A percentile compares a stretch with the other conserved stretches of the same genome.
Evolutionary conservation across 2,888 invertebrate genomes (phyloP).

Genomic region (Apotomis capreana): DNA sequence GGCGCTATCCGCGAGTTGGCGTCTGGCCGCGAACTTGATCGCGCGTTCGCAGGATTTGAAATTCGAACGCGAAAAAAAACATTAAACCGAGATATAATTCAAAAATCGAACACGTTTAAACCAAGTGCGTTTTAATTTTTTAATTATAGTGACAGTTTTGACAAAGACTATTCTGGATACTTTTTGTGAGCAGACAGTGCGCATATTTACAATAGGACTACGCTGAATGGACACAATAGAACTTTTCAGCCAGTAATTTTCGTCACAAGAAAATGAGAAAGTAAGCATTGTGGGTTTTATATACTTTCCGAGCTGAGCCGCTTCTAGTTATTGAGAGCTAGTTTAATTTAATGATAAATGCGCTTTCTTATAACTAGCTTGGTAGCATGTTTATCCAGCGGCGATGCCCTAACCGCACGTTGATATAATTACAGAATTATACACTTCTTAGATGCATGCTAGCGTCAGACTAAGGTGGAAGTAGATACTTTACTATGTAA

Average conservation of each 20-base stretch:
- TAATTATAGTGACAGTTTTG: slow-evolving; percentile 46
- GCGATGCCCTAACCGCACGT: slow-evolving; percentile 52
- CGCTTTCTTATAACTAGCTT: slow-evolving; percentile 39
- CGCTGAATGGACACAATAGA: slow-evolving; percentile 71
- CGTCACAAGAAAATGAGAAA: slow-evolving; percentile 77
- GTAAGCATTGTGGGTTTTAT: slow-evolving; percentile 71
- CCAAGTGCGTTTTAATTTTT: slow-evolving; percentile 44
- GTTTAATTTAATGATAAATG: slow-evolving; percentile 37
- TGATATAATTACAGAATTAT: slow-evolving; percentile 55
- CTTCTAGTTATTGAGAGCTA: slow-evolving; percentile 23
- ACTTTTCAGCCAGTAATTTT: slow-evolving; percentile 71
- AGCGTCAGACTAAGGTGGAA: slow-evolving; percentile 16
- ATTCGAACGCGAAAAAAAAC: slow-evolving; percentile 56
- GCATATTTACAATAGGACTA: slow-evolving; percentile 56
- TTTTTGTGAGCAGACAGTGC: slow-evolving; percentile 57
- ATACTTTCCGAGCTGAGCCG: slow-evolving; percentile 45
- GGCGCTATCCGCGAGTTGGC: slow-evolving; percentile 73
- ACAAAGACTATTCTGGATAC: slow-evolving; percentile 52
- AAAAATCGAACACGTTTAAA: slow-evolving; percentile 18
- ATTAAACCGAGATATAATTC: slow-evolving; percentile 38
- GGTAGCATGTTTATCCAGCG: slow-evolving; percentile 43
- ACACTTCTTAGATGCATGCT: slow-evolving; percentile 34
- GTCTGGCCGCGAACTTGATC: slow-evolving; percentile 75
- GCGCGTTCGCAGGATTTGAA: slow-evolving; percentile 72
- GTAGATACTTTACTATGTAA: slow-evolving; percentile 17